Evolutionary conservation across 2,888 invertebrate species (phyloP).

Genomic region (Mechanitis messenoides): DNA sequence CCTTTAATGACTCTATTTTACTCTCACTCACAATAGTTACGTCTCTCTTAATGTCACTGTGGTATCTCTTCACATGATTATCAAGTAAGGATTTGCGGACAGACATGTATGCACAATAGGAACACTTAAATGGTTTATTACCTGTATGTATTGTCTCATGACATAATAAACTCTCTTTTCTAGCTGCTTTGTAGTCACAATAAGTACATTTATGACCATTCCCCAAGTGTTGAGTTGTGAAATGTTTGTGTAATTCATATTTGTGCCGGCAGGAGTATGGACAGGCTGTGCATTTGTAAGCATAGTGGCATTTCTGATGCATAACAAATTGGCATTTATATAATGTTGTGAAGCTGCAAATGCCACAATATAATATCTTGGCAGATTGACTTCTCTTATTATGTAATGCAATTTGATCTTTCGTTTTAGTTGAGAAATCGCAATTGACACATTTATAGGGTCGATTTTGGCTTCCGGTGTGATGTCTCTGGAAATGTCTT

Average conservation of each 20-base stretch:
- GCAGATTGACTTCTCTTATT: slow-evolving; percentile 51
- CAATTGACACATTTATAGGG: slow-evolving; percentile 59
- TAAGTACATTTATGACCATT: slow-evolving; percentile 47
- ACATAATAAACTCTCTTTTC: slow-evolving; percentile 46
- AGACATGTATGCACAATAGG: slow-evolving; percentile 44
- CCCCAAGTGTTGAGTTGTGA: slow-evolving; percentile 44
- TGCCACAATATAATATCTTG: slow-evolving; percentile 34
- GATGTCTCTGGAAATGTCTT: slow-evolving; percentile 56
- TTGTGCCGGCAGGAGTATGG: slow-evolving; percentile 47
- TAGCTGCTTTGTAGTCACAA: slow-evolving; percentile 46
- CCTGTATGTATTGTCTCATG: slow-evolving; percentile 56
- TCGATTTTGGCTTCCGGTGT: slow-evolving; percentile 44
- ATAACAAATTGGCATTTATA: slow-evolving; percentile 50
- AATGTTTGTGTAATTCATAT: slow-evolving; percentile 53
- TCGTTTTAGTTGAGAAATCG: slow-evolving; percentile 59
- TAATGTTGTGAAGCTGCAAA: slow-evolving; percentile 42
- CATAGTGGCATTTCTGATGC: slow-evolving; percentile 54
- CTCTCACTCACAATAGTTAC: slow-evolving; percentile 39
- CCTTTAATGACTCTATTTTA: slow-evolving; percentile 45
- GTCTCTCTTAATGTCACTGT: slow-evolving; percentile 37
- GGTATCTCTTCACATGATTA: slow-evolving; percentile 45
- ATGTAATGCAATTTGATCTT: slow-evolving; percentile 57
- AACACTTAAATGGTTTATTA: slow-evolving; percentile 50
- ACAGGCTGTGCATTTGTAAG: slow-evolving; percentile 47
- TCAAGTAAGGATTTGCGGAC: slow-evolving; percentile 44